Evolutionary conservation across 2,888 invertebrate species (phyloP).

Genomic region (Folsomia manolachei): DNA sequence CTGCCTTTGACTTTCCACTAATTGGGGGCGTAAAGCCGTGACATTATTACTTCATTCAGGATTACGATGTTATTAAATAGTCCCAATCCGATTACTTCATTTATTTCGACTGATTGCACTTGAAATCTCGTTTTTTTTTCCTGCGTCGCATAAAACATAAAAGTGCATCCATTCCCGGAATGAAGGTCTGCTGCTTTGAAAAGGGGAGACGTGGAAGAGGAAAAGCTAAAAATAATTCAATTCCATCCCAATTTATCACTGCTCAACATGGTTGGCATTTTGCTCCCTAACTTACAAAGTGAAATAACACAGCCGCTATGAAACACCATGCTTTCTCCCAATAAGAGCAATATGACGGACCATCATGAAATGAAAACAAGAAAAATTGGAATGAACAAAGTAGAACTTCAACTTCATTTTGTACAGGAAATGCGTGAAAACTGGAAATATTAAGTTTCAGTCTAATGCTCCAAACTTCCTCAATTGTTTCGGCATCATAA

Average conservation of each 20-base stretch:
- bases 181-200: neutral
- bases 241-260: neutral
- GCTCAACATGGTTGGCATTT: neutral
- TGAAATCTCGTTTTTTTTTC: constrained; percentile 5
- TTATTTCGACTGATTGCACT: constrained; percentile 39
- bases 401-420: neutral
- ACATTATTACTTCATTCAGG: constrained; percentile 42
- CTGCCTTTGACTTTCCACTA: constrained; percentile 36
- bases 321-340: too few relatives aligned
- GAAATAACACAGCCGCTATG: too few relatives aligned
- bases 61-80: constrained; percentile 29
- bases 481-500: neutral
- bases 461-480: neutral
- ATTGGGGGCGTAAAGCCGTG: constrained; percentile 47
- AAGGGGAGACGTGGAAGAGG: neutral
- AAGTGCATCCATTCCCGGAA: neutral
- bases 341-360: too few relatives aligned
- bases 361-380: too few relatives aligned
- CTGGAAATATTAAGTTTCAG: neutral
- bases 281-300: too few relatives aligned
- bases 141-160: too few relatives aligned
- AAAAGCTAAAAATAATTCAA: neutral
- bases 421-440: neutral
- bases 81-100: constrained; percentile 46
- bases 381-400: neutral